Evolutionary conservation across 2,113 vertebrate genomes (phyloP).

Genomic region (Uropsilus gracilis): DNA sequence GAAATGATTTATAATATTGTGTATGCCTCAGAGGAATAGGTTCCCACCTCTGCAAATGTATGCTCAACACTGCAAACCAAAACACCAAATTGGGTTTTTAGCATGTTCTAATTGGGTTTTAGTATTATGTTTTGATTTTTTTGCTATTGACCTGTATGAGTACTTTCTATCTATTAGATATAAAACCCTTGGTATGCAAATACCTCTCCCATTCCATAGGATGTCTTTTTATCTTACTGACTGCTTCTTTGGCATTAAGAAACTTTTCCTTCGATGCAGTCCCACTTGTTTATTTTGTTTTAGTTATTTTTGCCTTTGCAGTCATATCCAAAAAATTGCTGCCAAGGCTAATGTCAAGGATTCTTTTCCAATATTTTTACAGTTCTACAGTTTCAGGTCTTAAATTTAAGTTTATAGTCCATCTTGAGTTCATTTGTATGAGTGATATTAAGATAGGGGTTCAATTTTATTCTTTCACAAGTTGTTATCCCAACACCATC

Average conservation of each 20-base stretch:
- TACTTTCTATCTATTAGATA: neutral
- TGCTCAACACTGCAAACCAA: no score
- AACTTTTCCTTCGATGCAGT: neutral
- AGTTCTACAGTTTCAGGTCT: neutral
- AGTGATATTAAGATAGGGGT: neutral
- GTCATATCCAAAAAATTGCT: neutral
- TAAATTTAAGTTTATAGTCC: neutral
- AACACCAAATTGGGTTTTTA: no score
- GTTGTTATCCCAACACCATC: neutral
- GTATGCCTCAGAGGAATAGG: no score
- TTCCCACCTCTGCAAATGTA: no score
- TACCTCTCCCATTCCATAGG: neutral
- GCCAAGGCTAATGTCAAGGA: no score
- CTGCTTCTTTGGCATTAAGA: neutral
- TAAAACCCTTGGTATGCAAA: neutral
- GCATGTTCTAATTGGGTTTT: no score
- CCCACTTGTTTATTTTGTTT: neutral
- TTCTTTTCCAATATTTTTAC: neutral
- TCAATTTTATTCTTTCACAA: no score
- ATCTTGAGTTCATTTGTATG: neutral
- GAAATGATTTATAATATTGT: no score
- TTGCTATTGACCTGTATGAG: neutral
- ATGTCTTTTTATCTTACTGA: neutral
- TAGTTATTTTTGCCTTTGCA: neutral
- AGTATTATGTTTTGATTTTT: neutral